A percentile compares a stretch with the other conserved stretches of the same genome.
These are phyloP conservation scores for Cheilosia vernalis DNA, from an alignment of 2,888 invertebrate genomes.

Conservation along the genomic window DNA sequence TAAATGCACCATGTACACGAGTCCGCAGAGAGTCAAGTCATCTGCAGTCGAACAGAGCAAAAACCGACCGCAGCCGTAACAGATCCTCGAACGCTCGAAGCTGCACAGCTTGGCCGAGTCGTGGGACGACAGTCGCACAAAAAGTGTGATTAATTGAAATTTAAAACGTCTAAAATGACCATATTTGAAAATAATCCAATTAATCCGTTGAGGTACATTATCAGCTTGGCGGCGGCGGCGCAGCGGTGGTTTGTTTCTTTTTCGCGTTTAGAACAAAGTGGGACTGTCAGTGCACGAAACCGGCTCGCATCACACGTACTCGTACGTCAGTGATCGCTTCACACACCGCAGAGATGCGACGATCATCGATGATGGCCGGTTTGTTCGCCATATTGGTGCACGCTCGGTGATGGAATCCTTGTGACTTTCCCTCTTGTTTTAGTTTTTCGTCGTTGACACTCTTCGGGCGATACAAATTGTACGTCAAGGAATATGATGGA, in stretches of 20 bases:
- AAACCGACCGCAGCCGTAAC: slow-evolving; percentile 14
- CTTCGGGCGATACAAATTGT: slow-evolving; percentile 75
- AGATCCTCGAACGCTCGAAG: slow-evolving; percentile 23
- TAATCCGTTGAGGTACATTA: slow-evolving; percentile 75
- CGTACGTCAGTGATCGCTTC: slow-evolving; percentile 51
- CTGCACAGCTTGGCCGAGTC: slow-evolving; percentile 33
- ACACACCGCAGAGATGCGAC: slow-evolving; percentile 15
- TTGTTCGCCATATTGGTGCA: slow-evolving; percentile 54
- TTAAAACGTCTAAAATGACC: slow-evolving; percentile 68
- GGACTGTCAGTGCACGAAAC: slow-evolving; percentile 28
- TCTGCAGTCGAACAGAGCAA: slow-evolving; percentile 8
- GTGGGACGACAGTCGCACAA: slow-evolving; percentile 60
- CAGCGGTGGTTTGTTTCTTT: slow-evolving; percentile 1
- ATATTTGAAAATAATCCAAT: slow-evolving; percentile 75
- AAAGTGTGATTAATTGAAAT: slow-evolving; percentile 76
- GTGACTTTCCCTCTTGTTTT: slow-evolving; percentile 62
- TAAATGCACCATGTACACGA: slow-evolving; percentile 50
- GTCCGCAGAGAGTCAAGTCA: slow-evolving; percentile 58
- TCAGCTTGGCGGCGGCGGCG: slow-evolving; percentile 30
- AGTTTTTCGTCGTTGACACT: slow-evolving; percentile 65
- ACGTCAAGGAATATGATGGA: slow-evolving; percentile 75
- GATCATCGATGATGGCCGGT: slow-evolving; percentile 7
- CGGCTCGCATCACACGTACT: slow-evolving; percentile 29
- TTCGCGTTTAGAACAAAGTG: slow-evolving; percentile 41
- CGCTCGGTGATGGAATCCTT: slow-evolving; percentile 62